Conservation (phyloP, 2,113 vertebrate species). For the Carettochelys insculpta region DNA sequence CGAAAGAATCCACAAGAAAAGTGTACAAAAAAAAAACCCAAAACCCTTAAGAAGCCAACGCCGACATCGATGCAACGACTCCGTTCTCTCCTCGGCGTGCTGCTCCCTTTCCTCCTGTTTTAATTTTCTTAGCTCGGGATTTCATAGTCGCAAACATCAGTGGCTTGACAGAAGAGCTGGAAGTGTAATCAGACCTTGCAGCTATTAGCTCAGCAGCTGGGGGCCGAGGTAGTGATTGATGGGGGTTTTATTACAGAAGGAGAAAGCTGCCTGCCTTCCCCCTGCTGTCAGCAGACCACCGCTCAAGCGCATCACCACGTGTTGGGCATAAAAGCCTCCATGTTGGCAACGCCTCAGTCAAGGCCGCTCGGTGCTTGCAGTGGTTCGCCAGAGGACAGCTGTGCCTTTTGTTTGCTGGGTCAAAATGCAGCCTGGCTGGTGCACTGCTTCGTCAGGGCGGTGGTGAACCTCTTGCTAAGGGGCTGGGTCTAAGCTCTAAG, state of each 20-base stretch:
- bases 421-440: not conserved
- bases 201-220: constrained; percentile 21
- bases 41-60: not conserved
- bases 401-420: not conserved
- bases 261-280: constrained; percentile 5
- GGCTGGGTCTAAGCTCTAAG: not conserved
- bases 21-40: not conserved
- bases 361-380: not conserved
- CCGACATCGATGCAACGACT: not conserved
- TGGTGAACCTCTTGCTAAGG: not conserved
- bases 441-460: not conserved
- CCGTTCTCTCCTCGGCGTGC: not conserved
- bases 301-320: not conserved
- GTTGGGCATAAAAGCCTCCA: not conserved
- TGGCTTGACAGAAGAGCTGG: constrained; percentile 7
- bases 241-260: constrained; percentile 25
- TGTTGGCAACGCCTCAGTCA: not conserved
- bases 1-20: not conserved
- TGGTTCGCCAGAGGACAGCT: not conserved
- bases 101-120: not conserved
- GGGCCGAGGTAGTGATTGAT: constrained; percentile 27
- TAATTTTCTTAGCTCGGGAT: not conserved
- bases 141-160: not conserved
- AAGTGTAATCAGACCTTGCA: not conserved
- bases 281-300: not conserved